A percentile compares a stretch with the other conserved stretches of the same genome.
Conservation (phyloP, 2,797 vertebrate genomes). For the Picus viridis region DNA sequence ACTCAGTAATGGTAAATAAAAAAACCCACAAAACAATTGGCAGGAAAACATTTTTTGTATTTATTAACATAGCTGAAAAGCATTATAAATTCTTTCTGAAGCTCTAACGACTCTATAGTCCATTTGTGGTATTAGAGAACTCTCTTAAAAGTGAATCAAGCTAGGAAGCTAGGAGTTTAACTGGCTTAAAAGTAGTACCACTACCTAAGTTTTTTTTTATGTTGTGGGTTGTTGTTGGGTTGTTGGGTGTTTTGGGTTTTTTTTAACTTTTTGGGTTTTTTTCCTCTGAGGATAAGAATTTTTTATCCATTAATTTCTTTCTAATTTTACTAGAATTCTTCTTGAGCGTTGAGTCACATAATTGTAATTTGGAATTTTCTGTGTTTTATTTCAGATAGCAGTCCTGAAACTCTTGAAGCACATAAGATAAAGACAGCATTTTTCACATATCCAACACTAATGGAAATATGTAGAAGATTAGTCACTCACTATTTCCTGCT, state of each 20-base stretch:
- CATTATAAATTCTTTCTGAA: neutral
- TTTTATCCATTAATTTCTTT: neutral
- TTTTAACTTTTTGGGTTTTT: neutral
- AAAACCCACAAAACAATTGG: neutral
- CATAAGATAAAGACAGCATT: conserved; percentile 95
- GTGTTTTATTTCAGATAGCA: conserved; percentile 85
- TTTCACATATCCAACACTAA: conserved; percentile 94
- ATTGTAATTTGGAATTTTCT: conserved; percentile 22
- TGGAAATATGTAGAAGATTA: conserved; percentile 92
- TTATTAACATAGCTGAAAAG: neutral
- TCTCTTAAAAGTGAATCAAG: neutral
- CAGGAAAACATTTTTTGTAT: neutral
- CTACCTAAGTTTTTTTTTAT: no score
- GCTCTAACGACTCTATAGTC: neutral
- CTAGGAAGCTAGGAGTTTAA: neutral
- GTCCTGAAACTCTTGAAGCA: conserved; percentile 94
- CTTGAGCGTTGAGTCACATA: neutral
- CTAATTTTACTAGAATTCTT: neutral
- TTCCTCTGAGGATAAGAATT: neutral
- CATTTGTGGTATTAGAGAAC: neutral
- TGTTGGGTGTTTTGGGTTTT: no score
- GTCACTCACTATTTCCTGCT: conserved; percentile 96
- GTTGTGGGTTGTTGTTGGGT: no score
- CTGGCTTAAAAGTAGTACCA: neutral
- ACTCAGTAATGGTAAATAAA: neutral